Percentiles rank a stretch among this genome's conserved stretches.
Evolutionary conservation across 2,888 invertebrate genomes (phyloP).

Genomic region (Brachycybe producta): DNA sequence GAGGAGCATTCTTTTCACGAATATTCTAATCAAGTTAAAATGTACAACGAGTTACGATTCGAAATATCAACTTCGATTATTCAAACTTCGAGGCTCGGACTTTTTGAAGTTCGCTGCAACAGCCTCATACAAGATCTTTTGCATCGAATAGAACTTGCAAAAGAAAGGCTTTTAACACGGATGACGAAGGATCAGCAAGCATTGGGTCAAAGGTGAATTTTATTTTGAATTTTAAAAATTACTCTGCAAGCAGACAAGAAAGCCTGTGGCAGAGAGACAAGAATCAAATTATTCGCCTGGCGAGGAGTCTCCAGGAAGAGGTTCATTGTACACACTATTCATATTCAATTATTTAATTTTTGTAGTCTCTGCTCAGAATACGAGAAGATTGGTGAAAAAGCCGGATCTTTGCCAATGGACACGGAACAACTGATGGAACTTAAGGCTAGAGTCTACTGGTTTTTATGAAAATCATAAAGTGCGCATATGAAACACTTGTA

Average conservation of each 20-base stretch:
- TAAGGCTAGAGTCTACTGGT: constrained; percentile 45
- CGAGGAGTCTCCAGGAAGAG: no score
- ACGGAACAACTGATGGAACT: constrained; percentile 76
- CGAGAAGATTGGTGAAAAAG: constrained; percentile 59
- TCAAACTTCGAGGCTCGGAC: constrained; percentile 43
- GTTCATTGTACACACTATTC: background rate
- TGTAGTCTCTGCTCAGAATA: constrained; percentile 76
- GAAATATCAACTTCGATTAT: constrained; percentile 35
- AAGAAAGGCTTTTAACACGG: constrained; percentile 52
- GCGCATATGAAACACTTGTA: no score
- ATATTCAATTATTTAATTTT: constrained; percentile 1
- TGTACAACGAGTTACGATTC: constrained; percentile 38
- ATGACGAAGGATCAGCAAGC: constrained; percentile 70
- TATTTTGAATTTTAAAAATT: constrained; percentile 3
- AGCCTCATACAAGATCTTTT: constrained; percentile 61
- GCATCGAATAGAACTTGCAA: constrained; percentile 51
- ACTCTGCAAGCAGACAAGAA: no score
- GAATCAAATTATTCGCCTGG: background rate
- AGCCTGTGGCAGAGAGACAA: no score
- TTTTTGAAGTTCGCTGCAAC: constrained; percentile 71
- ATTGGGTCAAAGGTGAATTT: constrained; percentile 55
- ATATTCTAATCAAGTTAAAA: constrained; percentile 36
- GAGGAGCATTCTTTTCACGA: constrained; percentile 41
- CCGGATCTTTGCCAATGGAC: constrained; percentile 63
- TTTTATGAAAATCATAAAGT: no score